Percentiles rank a stretch among this genome's conserved stretches.
phyloP scores from a whole-genome alignment of 2,888 invertebrate species.

The Noctua comes region DNA sequence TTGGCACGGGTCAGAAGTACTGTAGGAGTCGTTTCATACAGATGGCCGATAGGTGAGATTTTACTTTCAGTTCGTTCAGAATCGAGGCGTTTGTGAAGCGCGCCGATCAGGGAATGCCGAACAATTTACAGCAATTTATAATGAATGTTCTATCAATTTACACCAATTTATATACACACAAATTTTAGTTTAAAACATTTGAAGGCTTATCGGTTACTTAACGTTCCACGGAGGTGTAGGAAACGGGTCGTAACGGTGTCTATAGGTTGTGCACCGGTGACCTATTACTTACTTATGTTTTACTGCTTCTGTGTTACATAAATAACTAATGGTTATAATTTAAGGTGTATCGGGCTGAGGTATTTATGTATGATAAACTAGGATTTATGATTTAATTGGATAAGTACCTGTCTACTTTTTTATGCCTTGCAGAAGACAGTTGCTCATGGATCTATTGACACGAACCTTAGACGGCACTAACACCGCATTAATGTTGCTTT shows the following conservation, averaged over 20 bases:
- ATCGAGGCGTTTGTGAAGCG: too few species aligned
- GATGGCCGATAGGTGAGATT: too few species aligned
- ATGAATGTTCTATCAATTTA: too few species aligned
- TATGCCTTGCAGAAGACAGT: neutral
- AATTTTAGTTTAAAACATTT: neutral
- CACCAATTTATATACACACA: neutral
- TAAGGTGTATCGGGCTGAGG: neutral
- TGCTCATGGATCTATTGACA: neutral
- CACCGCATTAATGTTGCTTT: neutral
- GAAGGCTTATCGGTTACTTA: conserved; percentile 24
- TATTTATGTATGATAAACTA: neutral
- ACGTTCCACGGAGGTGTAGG: neutral
- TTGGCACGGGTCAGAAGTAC: too few species aligned
- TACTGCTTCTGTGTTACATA: conserved; percentile 29
- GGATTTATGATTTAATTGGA: conserved; percentile 11
- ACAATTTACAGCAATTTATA: too few species aligned
- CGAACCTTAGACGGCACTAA: neutral
- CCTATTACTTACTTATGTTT: conserved; percentile 16
- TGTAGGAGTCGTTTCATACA: too few species aligned
- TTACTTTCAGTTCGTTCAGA: too few species aligned
- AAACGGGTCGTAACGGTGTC: conserved; percentile 5
- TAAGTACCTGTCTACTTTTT: neutral
- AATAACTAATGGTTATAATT: conserved; percentile 29
- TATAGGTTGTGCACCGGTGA: conserved; percentile 21
- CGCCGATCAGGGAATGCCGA: too few species aligned